These are phyloP conservation scores for Polypedilum vanderplanki DNA, from an alignment of 1,140 invertebrate genomes.

Conservation along the genomic window DNA sequence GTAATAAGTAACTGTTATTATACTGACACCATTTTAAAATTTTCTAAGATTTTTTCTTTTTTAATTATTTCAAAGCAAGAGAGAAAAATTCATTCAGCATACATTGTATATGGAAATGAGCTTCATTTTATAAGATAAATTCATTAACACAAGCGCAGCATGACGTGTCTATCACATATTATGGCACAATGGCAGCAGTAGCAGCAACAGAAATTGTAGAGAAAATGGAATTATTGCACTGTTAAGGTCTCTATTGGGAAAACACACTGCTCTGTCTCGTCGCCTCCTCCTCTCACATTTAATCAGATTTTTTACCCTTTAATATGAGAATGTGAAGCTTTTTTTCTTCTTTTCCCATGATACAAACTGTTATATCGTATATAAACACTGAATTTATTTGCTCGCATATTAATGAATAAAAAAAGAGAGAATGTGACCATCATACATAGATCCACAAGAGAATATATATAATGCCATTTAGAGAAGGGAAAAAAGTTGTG, in stretches of 20 bases:
- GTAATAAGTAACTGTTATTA: too few species aligned
- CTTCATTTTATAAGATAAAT: not conserved
- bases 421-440: not conserved
- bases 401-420: not conserved
- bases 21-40: too few species aligned
- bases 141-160: not conserved
- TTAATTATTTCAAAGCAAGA: too few species aligned
- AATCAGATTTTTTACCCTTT: constrained; percentile 18
- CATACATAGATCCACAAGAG: not conserved
- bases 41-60: too few species aligned
- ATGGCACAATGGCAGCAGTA: too few species aligned
- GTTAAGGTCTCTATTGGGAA: not conserved
- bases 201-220: not conserved
- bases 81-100: too few species aligned
- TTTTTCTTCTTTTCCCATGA: not conserved
- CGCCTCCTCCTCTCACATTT: not conserved
- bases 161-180: not conserved
- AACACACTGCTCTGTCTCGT: not conserved
- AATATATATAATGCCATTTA: not conserved
- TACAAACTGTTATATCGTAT: not conserved
- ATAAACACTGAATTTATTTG: constrained; percentile 25
- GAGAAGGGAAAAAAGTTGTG: not conserved
- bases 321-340: constrained; percentile 15
- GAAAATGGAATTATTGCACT: constrained; percentile 19
- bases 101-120: not conserved